These are phyloP conservation scores for Heliothis subflexa DNA, from an alignment of 1,140 invertebrate genomes.

Conservation along the genomic window DNA sequence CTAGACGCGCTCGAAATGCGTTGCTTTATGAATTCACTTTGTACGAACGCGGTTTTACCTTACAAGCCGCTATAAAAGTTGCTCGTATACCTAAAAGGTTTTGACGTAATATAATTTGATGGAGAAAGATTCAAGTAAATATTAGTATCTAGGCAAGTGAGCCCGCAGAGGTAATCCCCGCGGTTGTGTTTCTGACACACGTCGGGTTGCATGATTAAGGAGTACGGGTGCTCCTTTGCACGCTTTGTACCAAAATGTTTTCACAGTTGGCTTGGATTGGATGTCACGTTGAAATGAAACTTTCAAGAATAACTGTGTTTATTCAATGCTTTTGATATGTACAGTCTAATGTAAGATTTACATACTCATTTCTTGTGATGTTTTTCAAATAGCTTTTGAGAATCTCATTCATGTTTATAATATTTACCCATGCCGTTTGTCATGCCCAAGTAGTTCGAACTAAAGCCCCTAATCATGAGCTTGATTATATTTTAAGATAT, in stretches of 20 bases:
- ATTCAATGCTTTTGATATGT: not conserved
- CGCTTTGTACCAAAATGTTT: slow-evolving; percentile 48
- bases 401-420: no score
- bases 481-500: no score
- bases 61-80: slow-evolving; percentile 40
- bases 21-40: slow-evolving; percentile 52
- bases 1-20: slow-evolving; percentile 29
- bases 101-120: slow-evolving; percentile 48
- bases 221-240: slow-evolving; percentile 34
- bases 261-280: slow-evolving; percentile 45
- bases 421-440: no score
- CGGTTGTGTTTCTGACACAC: slow-evolving; percentile 47
- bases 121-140: slow-evolving; percentile 44
- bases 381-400: no score
- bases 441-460: no score
- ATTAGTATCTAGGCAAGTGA: slow-evolving; percentile 19
- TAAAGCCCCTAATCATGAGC: no score
- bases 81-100: slow-evolving; percentile 46
- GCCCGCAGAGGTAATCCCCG: slow-evolving; percentile 46
- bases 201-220: slow-evolving; percentile 55
- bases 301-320: slow-evolving; percentile 19
- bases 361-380: no score
- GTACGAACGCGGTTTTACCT: slow-evolving; percentile 21
- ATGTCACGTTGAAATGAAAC: slow-evolving; percentile 37
- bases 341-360: no score